Percentiles rank a stretch among this genome's conserved stretches.
Evolutionary conservation across 2,113 vertebrate genomes (phyloP).

Genomic region (Clupea harengus): DNA sequence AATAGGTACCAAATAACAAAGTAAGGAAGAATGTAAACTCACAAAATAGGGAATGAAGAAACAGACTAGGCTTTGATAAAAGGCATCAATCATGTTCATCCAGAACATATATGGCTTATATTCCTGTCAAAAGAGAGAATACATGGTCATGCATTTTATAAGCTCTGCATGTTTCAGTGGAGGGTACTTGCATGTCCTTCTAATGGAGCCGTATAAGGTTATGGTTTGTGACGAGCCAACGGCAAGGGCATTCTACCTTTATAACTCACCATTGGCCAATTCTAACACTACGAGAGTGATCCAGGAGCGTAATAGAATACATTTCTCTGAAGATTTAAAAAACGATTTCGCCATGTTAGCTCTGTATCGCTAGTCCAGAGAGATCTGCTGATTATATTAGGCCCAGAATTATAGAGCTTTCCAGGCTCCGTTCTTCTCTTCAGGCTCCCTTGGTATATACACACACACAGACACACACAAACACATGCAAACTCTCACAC

Average conservation of each 20-base stretch:
- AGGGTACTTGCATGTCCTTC: not conserved
- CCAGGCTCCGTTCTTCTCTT: not conserved
- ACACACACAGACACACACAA: not conserved
- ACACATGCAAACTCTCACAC: not conserved
- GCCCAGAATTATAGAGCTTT: not conserved
- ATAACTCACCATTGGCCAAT: conserved; percentile 24
- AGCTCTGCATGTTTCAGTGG: not conserved
- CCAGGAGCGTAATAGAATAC: conserved; percentile 32
- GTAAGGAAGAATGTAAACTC: conserved; percentile 62
- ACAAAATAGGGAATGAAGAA: conserved; percentile 98
- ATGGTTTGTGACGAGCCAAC: conserved; percentile 13
- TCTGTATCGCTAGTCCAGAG: not conserved
- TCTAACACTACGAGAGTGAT: conserved; percentile 25
- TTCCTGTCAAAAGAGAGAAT: conserved; percentile 72
- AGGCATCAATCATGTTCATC: conserved; percentile 96
- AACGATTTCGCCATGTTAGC: not conserved
- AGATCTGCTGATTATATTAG: not conserved
- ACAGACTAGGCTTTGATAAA: conserved; percentile 95
- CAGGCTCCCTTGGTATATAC: not conserved
- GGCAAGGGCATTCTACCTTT: conserved; percentile 24
- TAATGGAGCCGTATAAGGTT: conserved; percentile 24
- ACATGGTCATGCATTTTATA: not conserved
- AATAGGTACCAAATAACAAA: not conserved
- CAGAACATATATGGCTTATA: conserved; percentile 95
- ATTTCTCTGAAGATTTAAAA: not conserved